Conservation (phyloP, 2,888 invertebrate genomes). For the Eilema griseolum region DNA sequence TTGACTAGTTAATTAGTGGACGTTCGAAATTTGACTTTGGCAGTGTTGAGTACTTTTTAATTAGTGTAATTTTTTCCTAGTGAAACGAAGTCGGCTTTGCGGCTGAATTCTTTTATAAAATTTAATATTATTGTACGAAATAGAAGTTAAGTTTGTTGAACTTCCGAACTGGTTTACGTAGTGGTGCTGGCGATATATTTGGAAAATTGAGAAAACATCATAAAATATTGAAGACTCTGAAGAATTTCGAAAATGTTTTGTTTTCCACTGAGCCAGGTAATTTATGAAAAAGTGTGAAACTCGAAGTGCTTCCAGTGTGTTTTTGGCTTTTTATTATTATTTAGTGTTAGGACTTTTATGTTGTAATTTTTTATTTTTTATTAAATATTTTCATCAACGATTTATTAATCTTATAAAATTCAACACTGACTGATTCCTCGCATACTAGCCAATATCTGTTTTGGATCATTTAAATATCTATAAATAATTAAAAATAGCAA, state of each 20-base stretch:
- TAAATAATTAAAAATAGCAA: no score
- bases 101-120: slow-evolving; percentile 58
- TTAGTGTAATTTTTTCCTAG: slow-evolving; percentile 66
- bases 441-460: not conserved
- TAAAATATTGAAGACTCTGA: slow-evolving; percentile 38
- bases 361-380: not conserved
- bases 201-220: slow-evolving; percentile 39
- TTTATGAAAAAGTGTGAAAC: slow-evolving; percentile 24
- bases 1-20: slow-evolving; percentile 66
- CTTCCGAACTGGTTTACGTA: slow-evolving; percentile 62
- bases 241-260: slow-evolving; percentile 33
- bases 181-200: slow-evolving; percentile 58
- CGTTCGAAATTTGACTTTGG: slow-evolving; percentile 63
- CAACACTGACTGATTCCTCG: not conserved
- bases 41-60: slow-evolving; percentile 65
- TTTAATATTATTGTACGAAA: slow-evolving; percentile 51
- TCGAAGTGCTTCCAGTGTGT: slow-evolving; percentile 14
- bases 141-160: slow-evolving; percentile 58
- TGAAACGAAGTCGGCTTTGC: slow-evolving; percentile 63
- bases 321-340: slow-evolving; percentile 10
- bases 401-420: no score
- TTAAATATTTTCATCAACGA: slow-evolving; percentile 23
- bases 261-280: slow-evolving; percentile 46
- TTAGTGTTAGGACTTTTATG: not conserved
- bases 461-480: not conserved